Conservation (phyloP, 2,113 vertebrate genomes). For the Cebidichthys violaceus region DNA sequence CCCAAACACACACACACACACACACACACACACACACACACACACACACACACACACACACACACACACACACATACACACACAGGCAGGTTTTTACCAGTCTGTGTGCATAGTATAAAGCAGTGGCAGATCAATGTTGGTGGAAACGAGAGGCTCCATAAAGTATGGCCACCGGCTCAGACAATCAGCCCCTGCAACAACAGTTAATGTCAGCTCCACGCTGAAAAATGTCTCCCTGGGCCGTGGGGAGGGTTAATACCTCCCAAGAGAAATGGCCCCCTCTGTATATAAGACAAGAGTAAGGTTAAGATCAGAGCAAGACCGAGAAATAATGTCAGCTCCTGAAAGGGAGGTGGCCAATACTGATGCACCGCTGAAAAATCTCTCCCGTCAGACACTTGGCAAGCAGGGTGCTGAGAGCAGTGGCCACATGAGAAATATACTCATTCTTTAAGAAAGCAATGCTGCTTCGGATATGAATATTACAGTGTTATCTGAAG, state of each 20-base stretch:
- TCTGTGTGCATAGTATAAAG: conserved; percentile 26
- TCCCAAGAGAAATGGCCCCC: conserved; percentile 66
- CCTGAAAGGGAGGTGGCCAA: conserved; percentile 36
- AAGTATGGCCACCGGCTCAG: conserved; percentile 60
- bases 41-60: not conserved
- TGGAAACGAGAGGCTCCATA: conserved; percentile 60
- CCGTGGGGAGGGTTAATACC: conserved; percentile 69
- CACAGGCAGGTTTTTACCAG: conserved; percentile 21
- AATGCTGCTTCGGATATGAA: conserved; percentile 39
- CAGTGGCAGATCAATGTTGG: conserved; percentile 64
- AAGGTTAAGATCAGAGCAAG: conserved; percentile 66
- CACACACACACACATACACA: not conserved
- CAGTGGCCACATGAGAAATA: conserved; percentile 43
- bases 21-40: not conserved
- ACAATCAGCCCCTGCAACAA: conserved; percentile 71
- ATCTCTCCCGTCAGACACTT: conserved; percentile 45
- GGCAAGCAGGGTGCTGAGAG: conserved; percentile 36
- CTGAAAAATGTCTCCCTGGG: conserved; percentile 71
- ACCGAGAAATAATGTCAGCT: conserved; percentile 61
- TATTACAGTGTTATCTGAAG: conserved; percentile 39
- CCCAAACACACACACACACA: not conserved
- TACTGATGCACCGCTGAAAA: conserved; percentile 49
- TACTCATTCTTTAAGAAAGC: conserved; percentile 27
- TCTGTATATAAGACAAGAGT: conserved; percentile 64
- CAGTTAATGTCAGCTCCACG: conserved; percentile 74